Conservation (phyloP, 2,113 vertebrate genomes). For the Macaca fascicularis region T2T-MFA8v1.1 NC_088377.1:7724001-7724500, state of each 20-base stretch:
- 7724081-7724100: too few species aligned
- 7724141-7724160: too few species aligned
- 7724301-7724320: background rate
- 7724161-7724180: too few species aligned
- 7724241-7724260: background rate
- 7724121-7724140: too few species aligned
- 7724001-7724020: too few species aligned
- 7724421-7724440: conserved; percentile 88
- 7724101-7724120: too few species aligned
- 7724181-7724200: too few species aligned
- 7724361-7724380: background rate
- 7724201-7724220: background rate
- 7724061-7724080: too few species aligned
- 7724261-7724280: background rate
- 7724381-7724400: background rate
- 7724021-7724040: too few species aligned
- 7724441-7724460: conserved; percentile 97
- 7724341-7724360: background rate
- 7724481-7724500: conserved; percentile 97
- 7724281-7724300: background rate
- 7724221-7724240: background rate
- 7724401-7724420: conserved; percentile 20
- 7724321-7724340: background rate
- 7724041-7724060: too few species aligned
- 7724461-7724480: conserved; percentile 97